A percentile compares a stretch with the other conserved stretches of the same genome.
Conservation (phyloP, 2,888 invertebrate genomes). For the Tetranychus truncatus region DNA sequence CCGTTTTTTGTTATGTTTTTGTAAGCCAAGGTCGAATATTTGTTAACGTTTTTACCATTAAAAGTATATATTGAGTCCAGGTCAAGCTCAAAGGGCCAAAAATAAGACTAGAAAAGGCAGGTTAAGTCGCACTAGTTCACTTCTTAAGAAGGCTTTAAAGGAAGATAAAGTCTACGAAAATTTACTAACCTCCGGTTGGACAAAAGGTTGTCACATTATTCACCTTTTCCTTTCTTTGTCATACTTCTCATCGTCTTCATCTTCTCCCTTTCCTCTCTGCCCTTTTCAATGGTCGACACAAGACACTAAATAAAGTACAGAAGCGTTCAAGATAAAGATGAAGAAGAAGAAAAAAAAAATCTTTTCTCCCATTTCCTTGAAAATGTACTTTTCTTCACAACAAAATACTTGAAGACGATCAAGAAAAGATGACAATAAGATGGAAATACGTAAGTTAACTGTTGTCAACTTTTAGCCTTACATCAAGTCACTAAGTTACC, state of each 20-base stretch:
- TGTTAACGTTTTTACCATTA: background rate
- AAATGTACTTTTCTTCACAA: background rate
- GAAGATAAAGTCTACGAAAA: background rate
- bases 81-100: background rate
- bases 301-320: background rate
- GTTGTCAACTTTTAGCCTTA: no score
- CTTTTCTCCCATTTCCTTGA: conserved; percentile 3
- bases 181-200: background rate
- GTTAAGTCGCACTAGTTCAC: background rate
- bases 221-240: background rate
- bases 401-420: no score
- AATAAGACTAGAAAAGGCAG: background rate
- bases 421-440: no score
- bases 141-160: background rate
- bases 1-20: background rate
- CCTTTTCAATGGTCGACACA: background rate
- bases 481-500: no score
- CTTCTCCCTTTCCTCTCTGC: conserved; percentile 7
- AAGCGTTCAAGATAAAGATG: background rate
- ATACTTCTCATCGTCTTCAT: background rate
- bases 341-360: no score
- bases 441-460: no score
- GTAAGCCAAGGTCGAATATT: background rate
- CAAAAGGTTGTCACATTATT: background rate
- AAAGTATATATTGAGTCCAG: background rate